Conservation (phyloP, 1,140 invertebrate genomes). For the Meloidogyne exigua region DNA sequence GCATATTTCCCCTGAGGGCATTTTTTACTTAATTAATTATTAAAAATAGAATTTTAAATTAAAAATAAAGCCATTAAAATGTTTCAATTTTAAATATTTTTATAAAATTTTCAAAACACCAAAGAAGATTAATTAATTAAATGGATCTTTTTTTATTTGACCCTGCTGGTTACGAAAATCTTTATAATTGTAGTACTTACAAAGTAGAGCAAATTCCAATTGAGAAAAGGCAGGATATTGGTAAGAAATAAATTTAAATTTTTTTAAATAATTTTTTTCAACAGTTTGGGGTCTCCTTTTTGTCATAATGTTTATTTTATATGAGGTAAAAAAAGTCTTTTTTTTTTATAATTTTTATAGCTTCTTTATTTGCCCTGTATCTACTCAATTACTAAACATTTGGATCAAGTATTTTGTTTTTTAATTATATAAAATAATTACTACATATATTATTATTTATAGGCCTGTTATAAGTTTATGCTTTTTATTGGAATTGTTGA, state of each 20-base stretch:
- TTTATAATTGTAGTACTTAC: conserved; percentile 26
- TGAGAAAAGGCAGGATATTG: conserved; percentile 2
- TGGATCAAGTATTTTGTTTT: not conserved
- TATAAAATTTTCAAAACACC: no score
- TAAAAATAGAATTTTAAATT: no score
- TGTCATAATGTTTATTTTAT: conserved; percentile 21
- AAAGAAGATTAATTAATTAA: not conserved
- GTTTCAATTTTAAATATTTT: no score
- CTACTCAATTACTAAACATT: conserved; percentile 24
- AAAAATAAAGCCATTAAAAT: no score
- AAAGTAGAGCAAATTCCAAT: conserved; percentile 21
- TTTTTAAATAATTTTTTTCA: not conserved
- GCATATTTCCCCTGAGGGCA: no score
- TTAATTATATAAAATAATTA: no score
- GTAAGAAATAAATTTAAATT: not conserved
- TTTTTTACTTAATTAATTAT: no score
- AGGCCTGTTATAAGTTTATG: conserved; percentile 29
- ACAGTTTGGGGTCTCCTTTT: conserved; percentile 7
- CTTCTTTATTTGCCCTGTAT: not conserved
- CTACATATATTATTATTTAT: no score
- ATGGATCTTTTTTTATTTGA: conserved; percentile 27
- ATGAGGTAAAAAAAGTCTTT: conserved; percentile 5
- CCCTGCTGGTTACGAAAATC: conserved; percentile 8
- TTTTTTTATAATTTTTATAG: not conserved
- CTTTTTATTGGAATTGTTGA: conserved; percentile 30